Evolutionary conservation across 2,888 invertebrate species (phyloP), one percentile per base, ranked within the genome.

Genomic region (Drosophila falleni): DNA sequence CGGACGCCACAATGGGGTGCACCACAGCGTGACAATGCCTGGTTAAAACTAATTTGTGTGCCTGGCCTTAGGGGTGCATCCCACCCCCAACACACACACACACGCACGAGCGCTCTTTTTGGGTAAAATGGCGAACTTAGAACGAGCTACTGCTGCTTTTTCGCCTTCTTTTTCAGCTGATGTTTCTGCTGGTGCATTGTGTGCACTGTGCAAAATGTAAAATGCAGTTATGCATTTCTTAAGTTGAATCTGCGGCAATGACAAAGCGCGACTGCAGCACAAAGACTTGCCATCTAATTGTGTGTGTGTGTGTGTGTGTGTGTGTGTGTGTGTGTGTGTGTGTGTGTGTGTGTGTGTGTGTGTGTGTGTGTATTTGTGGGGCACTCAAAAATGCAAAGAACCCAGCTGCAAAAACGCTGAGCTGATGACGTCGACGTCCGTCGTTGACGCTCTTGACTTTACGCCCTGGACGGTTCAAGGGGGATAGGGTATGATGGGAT

Each of bases 31-130:
- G 84, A 87, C 84, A 87, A 86, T 85, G 86, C 74, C 80, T 78
- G 88, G 83, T 82, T 84, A 85, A 87, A 84, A 84, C 84, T 84
- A 84, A 84, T 84, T 84, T 84, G 86, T 82, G 77, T 85, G 86
- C 54, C 54, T 76, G 63, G 86, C 76, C 60, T 53, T 58, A 44
- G 56, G 60, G 50, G 44, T 46, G 59, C 51, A 69, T n/a, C n/a
- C 56, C 56, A 42, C 33, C 15, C 41, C 16, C 26, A 33, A 58
- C 51, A 50, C 42, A 31, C 53, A 50, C 4, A 64, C 39, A 67
- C 50, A 65, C 46, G 72, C 69, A 70, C 72, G 78, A 71, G 65
- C 68, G 71, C 56, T 67, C 61, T 61, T 61, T 66, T 60, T n/a
- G n/a, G 73, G 60, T 58, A 55, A 46, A 68, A 50, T 63, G 68